Percentiles rank a stretch among this genome's conserved stretches.
Evolutionary conservation across 2,113 vertebrate species (phyloP).

Genomic region (Dasyurus viverrinus): DNA sequence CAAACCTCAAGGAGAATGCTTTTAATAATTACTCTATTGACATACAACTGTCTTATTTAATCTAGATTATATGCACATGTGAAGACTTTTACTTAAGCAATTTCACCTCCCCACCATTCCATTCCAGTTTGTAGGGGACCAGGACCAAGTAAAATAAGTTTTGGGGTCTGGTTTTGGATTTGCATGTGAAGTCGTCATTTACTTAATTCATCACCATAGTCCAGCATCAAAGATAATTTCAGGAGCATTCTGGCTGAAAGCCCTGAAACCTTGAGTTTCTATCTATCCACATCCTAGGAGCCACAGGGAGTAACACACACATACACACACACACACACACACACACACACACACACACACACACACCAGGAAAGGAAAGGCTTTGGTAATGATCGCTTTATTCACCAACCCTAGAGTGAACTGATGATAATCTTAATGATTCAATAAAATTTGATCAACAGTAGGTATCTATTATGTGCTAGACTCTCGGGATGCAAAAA

Average conservation of each 20-base stretch:
- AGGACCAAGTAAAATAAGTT: not conserved
- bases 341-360: too few species aligned
- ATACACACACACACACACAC: too few species aligned
- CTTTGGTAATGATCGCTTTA: not conserved
- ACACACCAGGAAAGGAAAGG: not conserved
- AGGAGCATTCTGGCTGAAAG: not conserved
- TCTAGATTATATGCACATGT: slow-evolving; percentile 40
- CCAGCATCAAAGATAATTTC: fast-evolving
- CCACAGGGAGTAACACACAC: not conserved
- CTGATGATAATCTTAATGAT: not conserved
- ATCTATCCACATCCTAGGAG: not conserved
- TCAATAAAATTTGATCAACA: not conserved
- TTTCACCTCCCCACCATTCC: not conserved
- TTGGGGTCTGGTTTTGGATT: not conserved
- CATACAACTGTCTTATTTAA: slow-evolving; percentile 55
- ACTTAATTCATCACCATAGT: fast-evolving
- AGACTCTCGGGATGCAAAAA: not conserved
- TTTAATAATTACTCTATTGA: slow-evolving; percentile 68
- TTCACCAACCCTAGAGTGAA: not conserved
- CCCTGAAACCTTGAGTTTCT: not conserved
- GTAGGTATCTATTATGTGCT: not conserved
- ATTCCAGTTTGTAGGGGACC: not conserved
- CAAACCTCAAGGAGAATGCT: slow-evolving; percentile 69
- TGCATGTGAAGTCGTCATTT: not conserved
- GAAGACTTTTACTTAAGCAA: slow-evolving; percentile 12